These are phyloP conservation scores for Ypsolopha scabrella DNA, from an alignment of 2,888 invertebrate species.

Conservation along the genomic window DNA sequence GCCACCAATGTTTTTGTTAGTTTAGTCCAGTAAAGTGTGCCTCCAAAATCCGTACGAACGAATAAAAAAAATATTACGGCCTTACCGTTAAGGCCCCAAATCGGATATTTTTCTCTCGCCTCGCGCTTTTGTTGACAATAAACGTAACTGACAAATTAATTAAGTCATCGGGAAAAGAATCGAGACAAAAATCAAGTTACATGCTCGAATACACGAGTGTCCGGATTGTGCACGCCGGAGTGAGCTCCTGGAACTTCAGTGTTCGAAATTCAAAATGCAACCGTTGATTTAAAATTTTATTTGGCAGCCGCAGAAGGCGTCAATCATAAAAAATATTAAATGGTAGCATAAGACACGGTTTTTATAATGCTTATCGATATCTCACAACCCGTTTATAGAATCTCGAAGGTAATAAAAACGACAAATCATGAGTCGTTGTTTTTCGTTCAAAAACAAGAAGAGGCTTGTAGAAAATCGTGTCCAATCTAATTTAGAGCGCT, in stretches of 20 bases:
- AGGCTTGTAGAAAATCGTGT: conserved; percentile 20
- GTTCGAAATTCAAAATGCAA: background rate
- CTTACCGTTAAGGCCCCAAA: background rate
- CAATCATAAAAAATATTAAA: no score
- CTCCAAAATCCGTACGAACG: no score
- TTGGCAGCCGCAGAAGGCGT: no score
- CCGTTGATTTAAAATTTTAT: background rate
- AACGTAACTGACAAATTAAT: conserved; percentile 47
- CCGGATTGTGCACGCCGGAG: conserved; percentile 15
- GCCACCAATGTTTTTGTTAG: no score
- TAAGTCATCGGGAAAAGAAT: conserved; percentile 48
- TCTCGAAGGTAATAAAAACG: conserved; percentile 20
- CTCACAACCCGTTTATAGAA: no score
- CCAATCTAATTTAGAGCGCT: conserved; percentile 48
- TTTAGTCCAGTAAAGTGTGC: no score
- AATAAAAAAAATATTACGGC: background rate
- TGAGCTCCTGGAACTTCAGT: conserved; percentile 9
- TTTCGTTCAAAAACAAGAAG: conserved; percentile 2
- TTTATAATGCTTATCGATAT: no score
- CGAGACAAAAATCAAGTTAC: conserved; percentile 50
- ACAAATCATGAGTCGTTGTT: conserved; percentile 28
- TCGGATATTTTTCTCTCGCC: conserved; percentile 13
- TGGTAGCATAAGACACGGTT: no score
- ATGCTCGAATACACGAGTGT: conserved; percentile 32
- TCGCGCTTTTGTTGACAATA: conserved; percentile 24